phyloP scores from a whole-genome alignment of 2,113 vertebrate species.

The Myrmophylax atrothorax region DNA sequence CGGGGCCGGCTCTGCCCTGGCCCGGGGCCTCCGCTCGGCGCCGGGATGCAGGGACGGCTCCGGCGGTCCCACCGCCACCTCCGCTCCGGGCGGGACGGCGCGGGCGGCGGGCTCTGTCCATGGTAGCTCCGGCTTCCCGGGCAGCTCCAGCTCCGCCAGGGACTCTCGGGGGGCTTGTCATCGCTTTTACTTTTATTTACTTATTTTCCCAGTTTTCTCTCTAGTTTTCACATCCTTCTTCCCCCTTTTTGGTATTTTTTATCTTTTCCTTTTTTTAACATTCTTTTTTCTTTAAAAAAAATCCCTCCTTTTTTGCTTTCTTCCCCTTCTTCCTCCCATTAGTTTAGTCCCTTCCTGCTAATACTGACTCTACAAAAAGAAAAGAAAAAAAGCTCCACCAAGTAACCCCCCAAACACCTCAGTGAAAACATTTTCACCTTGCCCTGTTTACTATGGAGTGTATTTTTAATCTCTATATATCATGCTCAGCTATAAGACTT shows the following conservation, averaged over 20 bases:
- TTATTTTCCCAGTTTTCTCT: not conserved
- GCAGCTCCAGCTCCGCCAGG: fast-evolving
- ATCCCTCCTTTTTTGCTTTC: fast-evolving
- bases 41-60: not conserved
- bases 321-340: fast-evolving
- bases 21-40: too few species aligned
- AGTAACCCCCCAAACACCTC: not conserved
- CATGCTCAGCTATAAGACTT: fast-evolving
- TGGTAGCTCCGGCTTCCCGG: not conserved
- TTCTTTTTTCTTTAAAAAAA: not conserved
- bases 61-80: not conserved
- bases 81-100: not conserved
- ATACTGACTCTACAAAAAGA: not conserved
- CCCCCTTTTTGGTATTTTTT: not conserved
- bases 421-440: fast-evolving
- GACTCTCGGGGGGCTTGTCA: fast-evolving
- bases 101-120: not conserved
- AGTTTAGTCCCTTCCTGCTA: not conserved
- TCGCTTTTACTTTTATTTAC: fast-evolving
- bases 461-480: fast-evolving
- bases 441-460: fast-evolving
- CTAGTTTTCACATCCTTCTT: too few species aligned
- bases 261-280: not conserved
- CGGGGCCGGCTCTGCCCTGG: not conserved
- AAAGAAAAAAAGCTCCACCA: too few species aligned